A percentile compares a stretch with the other conserved stretches of the same genome.
phyloP scores from a whole-genome alignment of 2,888 invertebrate species.

The Drosophila lutescens region DNA sequence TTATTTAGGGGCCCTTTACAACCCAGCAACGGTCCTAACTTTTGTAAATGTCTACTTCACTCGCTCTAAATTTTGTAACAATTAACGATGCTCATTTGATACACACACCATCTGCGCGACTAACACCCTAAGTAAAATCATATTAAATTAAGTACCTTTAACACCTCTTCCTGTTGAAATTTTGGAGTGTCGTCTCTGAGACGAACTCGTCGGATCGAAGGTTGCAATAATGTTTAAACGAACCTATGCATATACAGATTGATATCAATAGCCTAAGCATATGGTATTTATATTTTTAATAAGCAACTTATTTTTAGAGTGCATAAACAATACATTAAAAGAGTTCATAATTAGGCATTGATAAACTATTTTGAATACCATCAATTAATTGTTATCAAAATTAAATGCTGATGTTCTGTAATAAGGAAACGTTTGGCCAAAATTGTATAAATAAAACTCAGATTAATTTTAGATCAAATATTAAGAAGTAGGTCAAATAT shows the following conservation, averaged over 20 bases:
- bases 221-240: conserved; percentile 47
- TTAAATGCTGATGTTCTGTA: conserved; percentile 12
- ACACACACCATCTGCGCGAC: conserved; percentile 4
- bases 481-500: conserved; percentile 32
- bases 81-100: conserved; percentile 37
- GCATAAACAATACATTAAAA: conserved; percentile 11
- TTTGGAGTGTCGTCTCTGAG: conserved; percentile 40
- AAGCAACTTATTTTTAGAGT: conserved; percentile 53
- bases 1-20: conserved; percentile 41
- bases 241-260: conserved; percentile 41
- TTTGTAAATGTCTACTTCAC: conserved; percentile 58
- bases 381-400: conserved; percentile 14
- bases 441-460: conserved; percentile 14
- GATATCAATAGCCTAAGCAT: conserved; percentile 48
- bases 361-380: conserved; percentile 6
- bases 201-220: conserved; percentile 33
- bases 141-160: conserved; percentile 35
- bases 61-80: conserved; percentile 24
- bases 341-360: conserved; percentile 5
- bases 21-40: conserved; percentile 37
- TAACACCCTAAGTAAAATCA: conserved; percentile 23
- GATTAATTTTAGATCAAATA: conserved; percentile 26
- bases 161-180: conserved; percentile 59
- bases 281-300: conserved; percentile 58
- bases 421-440: conserved; percentile 56